A percentile compares a stretch with the other conserved stretches of the same genome.
phyloP scores from a whole-genome alignment of 2,888 invertebrate species.

The Tinea trinotella region DNA sequence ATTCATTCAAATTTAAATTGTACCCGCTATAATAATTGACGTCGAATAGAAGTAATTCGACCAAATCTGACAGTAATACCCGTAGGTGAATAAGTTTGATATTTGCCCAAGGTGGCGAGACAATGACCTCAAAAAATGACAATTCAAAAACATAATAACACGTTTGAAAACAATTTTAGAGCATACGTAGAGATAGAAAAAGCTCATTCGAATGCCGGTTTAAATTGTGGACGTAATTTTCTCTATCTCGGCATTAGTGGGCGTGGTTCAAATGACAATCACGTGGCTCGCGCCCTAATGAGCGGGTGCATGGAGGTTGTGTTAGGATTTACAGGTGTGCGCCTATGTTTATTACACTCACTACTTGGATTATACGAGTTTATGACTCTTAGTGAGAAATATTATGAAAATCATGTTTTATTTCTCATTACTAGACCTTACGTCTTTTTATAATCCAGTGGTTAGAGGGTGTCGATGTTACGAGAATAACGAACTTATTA shows the following conservation, averaged over 20 bases:
- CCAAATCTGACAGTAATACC: background rate
- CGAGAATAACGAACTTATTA: too few relatives aligned
- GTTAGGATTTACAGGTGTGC: slow-evolving; percentile 12
- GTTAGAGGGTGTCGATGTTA: too few relatives aligned
- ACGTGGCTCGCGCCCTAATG: slow-evolving; percentile 58
- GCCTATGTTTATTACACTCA: background rate
- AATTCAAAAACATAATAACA: slow-evolving; percentile 15
- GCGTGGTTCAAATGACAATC: slow-evolving; percentile 66
- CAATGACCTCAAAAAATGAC: slow-evolving; percentile 7
- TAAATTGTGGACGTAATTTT: slow-evolving; percentile 12
- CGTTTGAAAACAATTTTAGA: background rate
- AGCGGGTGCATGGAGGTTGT: slow-evolving; percentile 53
- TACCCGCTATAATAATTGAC: background rate
- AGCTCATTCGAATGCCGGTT: slow-evolving; percentile 11
- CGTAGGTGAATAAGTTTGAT: background rate
- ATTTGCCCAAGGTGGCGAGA: background rate
- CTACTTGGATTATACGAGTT: background rate
- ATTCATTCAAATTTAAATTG: background rate
- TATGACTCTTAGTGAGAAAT: background rate
- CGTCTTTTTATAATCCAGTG: too few relatives aligned
- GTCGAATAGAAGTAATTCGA: background rate
- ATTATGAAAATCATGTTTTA: background rate
- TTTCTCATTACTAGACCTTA: too few relatives aligned
- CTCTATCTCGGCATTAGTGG: slow-evolving; percentile 23
- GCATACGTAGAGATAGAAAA: slow-evolving; percentile 2